These are phyloP conservation scores for Conus canariensis DNA, from an alignment of 2,888 invertebrate genomes.

Conservation along the genomic window DNA sequence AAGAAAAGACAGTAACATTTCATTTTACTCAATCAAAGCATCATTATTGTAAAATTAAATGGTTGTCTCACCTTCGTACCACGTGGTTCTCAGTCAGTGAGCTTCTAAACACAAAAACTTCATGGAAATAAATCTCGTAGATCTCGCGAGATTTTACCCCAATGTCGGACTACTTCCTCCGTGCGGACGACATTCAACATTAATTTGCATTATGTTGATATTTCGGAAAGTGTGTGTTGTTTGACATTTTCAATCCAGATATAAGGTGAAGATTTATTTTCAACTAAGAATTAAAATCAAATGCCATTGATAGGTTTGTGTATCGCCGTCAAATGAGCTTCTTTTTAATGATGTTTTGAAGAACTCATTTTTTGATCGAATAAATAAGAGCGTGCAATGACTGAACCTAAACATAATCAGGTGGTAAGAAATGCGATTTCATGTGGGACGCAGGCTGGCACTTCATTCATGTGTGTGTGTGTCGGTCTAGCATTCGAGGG, in stretches of 20 bases:
- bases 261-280: background rate
- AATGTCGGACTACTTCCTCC: constrained; percentile 27
- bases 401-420: constrained; percentile 74
- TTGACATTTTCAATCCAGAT: background rate
- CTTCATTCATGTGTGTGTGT: background rate
- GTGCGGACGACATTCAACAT: constrained; percentile 23
- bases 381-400: background rate
- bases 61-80: constrained; percentile 42
- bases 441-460: constrained; percentile 25
- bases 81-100: constrained; percentile 34
- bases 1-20: background rate
- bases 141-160: constrained; percentile 39
- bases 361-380: constrained; percentile 29
- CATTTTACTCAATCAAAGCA: background rate
- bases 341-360: background rate
- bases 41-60: constrained; percentile 29
- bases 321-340: too few relatives aligned
- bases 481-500: background rate
- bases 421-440: constrained; percentile 52
- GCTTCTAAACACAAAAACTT: constrained; percentile 36
- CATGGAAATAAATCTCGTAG: background rate
- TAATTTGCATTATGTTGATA: constrained; percentile 37
- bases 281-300: background rate
- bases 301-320: constrained; percentile 1
- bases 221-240: background rate